phyloP scores from a whole-genome alignment of 2,888 invertebrate genomes.

The Emmelina monodactyla region DNA sequence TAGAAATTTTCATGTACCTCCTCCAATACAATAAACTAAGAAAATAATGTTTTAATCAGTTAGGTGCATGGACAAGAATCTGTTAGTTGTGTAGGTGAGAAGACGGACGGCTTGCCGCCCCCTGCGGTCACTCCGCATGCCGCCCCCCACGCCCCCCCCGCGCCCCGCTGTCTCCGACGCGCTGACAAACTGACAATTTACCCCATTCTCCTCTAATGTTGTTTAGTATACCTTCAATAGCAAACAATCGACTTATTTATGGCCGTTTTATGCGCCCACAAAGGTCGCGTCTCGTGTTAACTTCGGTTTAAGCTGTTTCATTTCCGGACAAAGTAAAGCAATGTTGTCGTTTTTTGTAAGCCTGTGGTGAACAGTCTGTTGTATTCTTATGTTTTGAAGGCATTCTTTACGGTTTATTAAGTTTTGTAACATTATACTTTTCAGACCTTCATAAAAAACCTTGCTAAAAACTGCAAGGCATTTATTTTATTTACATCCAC shows the following conservation, averaged over 20 bases:
- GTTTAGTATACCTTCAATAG: conserved; percentile 52
- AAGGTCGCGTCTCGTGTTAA: conserved; percentile 33
- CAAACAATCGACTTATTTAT: conserved; percentile 54
- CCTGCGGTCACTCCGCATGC: too few relatives aligned
- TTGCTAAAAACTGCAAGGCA: too few relatives aligned
- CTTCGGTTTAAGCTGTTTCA: conserved; percentile 47
- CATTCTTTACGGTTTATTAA: too few relatives aligned
- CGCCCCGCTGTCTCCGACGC: conserved; percentile 31
- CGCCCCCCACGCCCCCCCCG: conserved; percentile 22
- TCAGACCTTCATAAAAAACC: too few relatives aligned
- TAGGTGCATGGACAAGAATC: too few relatives aligned
- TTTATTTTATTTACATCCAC: too few relatives aligned
- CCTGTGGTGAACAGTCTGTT: not conserved
- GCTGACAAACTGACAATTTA: conserved; percentile 28
- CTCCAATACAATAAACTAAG: too few relatives aligned
- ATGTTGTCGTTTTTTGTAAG: conserved; percentile 3
- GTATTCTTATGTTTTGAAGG: too few relatives aligned
- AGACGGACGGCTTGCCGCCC: too few relatives aligned
- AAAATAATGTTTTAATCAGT: too few relatives aligned
- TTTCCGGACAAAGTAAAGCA: conserved; percentile 36
- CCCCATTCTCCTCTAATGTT: conserved; percentile 56
- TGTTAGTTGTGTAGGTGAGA: too few relatives aligned
- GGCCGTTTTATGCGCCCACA: conserved; percentile 45
- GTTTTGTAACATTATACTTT: not conserved
- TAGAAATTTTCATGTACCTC: too few relatives aligned